Conservation (phyloP, 2,113 vertebrate species). For the Proteles cristata region DNA sequence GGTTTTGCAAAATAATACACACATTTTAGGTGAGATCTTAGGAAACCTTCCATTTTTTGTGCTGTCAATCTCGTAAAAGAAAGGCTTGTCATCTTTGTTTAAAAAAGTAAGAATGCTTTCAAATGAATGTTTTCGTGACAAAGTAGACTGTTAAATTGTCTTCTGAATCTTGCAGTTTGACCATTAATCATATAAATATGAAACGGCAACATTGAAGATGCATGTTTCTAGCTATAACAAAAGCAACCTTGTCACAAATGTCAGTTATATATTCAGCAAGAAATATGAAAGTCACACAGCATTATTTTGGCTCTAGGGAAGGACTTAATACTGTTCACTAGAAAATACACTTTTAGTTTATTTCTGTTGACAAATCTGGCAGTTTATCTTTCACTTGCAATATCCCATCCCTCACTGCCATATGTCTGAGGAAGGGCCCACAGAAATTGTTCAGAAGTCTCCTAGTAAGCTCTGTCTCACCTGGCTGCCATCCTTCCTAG, state of each 20-base stretch:
- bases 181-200: conserved; percentile 46
- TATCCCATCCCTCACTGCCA: not conserved
- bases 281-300: not conserved
- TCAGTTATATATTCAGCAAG: not conserved
- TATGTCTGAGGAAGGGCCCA: not conserved
- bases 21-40: not conserved
- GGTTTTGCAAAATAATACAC: not conserved
- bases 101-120: conserved; percentile 66
- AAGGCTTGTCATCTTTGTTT: not conserved
- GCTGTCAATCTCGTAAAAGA: conserved; percentile 46
- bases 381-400: not conserved
- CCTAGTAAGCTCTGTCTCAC: not conserved
- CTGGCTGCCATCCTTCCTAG: not conserved
- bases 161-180: conserved; percentile 38
- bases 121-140: conserved; percentile 62
- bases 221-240: conserved; percentile 30
- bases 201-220: conserved; percentile 33
- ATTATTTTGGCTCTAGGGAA: not conserved
- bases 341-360: not conserved
- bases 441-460: not conserved
- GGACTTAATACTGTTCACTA: not conserved
- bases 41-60: not conserved
- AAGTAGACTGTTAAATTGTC: conserved; percentile 71
- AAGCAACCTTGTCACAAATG: conserved; percentile 42
- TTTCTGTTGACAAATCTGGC: not conserved